phyloP scores from a whole-genome alignment of 2,888 invertebrate species.

The Ecliptopera silaceata region DNA sequence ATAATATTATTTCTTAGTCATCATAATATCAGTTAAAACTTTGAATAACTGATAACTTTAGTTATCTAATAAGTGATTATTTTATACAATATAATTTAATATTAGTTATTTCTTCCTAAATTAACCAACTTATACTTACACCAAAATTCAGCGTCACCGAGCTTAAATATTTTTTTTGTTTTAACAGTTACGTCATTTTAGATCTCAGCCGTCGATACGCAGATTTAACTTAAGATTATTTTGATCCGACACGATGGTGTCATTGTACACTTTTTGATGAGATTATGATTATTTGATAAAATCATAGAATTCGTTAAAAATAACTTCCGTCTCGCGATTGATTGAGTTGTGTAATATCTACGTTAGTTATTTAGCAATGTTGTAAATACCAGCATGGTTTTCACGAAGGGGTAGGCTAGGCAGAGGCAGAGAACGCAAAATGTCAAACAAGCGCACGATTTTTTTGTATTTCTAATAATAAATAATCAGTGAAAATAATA shows the following conservation, averaged over 20 bases:
- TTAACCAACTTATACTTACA: no score
- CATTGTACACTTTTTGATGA: not conserved
- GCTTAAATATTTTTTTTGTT: not conserved
- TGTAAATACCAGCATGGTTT: not conserved
- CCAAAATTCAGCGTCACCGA: no score
- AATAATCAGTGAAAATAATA: no score
- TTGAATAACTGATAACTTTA: no score
- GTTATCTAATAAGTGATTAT: no score
- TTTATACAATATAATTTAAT: no score
- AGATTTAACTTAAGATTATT: constrained; percentile 13
- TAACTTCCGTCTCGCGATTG: constrained; percentile 25
- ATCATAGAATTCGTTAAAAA: constrained; percentile 25
- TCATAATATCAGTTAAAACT: no score
- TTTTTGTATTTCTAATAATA: no score
- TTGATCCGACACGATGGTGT: constrained; percentile 8
- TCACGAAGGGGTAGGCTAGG: not conserved
- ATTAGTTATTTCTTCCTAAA: no score
- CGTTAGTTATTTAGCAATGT: not conserved
- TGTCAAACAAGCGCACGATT: no score
- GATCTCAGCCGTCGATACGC: constrained; percentile 10
- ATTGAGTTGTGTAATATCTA: constrained; percentile 19
- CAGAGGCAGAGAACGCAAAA: no score
- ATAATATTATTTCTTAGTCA: no score
- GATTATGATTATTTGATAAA: constrained; percentile 21
- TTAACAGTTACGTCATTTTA: constrained; percentile 16